These are phyloP conservation scores for Kryptopterus vitreolus DNA, from an alignment of 2,797 vertebrate species.

Conservation along the genomic window DNA sequence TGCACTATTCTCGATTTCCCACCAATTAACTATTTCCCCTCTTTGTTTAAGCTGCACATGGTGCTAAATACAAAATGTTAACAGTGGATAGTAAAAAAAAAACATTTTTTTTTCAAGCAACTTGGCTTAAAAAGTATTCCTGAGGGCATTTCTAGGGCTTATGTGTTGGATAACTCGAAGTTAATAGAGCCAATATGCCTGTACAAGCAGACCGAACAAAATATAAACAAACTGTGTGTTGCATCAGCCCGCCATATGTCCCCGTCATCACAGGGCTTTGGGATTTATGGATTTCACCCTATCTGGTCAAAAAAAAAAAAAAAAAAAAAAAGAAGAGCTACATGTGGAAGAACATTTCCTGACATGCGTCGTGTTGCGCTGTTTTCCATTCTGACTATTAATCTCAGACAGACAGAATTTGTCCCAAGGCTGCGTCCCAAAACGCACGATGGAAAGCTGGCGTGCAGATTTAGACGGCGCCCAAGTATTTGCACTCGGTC, in stretches of 20 bases:
- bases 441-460: neutral
- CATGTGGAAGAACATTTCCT: neutral
- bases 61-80: neutral
- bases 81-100: neutral
- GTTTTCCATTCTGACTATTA: neutral
- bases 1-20: neutral
- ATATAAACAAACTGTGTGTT: neutral
- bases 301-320: neutral
- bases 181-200: neutral
- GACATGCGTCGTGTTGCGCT: neutral
- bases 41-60: slow-evolving; percentile 11
- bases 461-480: neutral
- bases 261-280: neutral
- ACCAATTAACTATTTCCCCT: neutral
- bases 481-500: neutral
- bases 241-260: neutral
- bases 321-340: too few species aligned
- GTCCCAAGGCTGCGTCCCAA: neutral
- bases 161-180: neutral
- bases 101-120: neutral
- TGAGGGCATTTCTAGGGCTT: neutral
- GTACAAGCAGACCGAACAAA: neutral
- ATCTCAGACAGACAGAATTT: neutral
- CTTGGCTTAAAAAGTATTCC: neutral
- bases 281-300: neutral